These are phyloP conservation scores for Bergia puertoricense DNA, from an alignment of 92 coral and sea anemone genomes.

Conservation along the genomic window DNA sequence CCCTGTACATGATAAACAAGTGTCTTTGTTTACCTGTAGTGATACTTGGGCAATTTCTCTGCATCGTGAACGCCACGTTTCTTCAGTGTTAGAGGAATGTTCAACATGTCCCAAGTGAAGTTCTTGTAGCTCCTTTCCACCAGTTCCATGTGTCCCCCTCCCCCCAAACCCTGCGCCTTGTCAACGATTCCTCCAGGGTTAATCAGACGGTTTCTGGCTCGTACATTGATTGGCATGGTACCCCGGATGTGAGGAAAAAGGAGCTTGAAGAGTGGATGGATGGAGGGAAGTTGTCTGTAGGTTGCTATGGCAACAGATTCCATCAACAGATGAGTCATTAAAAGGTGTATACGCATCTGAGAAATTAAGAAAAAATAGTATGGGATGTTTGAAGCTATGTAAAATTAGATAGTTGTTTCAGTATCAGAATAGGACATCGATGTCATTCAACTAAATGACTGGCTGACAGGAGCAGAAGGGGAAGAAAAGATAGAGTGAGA, in stretches of 20 bases:
- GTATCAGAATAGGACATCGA: not conserved
- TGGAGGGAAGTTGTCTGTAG: conserved; percentile 46
- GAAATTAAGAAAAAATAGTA: not conserved
- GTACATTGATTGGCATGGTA: conserved; percentile 45
- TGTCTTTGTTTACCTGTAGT: conserved; percentile 23
- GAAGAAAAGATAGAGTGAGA: no score
- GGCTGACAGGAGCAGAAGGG: no score
- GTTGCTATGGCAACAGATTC: conserved; percentile 54
- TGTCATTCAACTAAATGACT: not conserved
- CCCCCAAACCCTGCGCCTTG: conserved; percentile 47
- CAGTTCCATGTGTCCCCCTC: conserved; percentile 52
- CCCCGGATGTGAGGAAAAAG: conserved; percentile 58
- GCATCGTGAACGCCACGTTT: conserved; percentile 33
- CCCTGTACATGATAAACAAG: no score
- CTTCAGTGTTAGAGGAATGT: conserved; percentile 27
- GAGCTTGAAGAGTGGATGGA: conserved; percentile 49
- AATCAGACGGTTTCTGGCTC: conserved; percentile 50
- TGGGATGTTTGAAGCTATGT: not conserved
- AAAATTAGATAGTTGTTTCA: not conserved
- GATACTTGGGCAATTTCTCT: conserved; percentile 37
- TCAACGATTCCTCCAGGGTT: conserved; percentile 48
- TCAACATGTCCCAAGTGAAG: conserved; percentile 35
- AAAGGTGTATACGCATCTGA: conserved; percentile 42
- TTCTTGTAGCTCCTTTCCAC: conserved; percentile 48
- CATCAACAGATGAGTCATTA: conserved; percentile 51